Evolutionary conservation across 2,797 vertebrate genomes (phyloP), one percentile per base, ranked within the genome.

Genomic region (Argentina silus): DNA sequence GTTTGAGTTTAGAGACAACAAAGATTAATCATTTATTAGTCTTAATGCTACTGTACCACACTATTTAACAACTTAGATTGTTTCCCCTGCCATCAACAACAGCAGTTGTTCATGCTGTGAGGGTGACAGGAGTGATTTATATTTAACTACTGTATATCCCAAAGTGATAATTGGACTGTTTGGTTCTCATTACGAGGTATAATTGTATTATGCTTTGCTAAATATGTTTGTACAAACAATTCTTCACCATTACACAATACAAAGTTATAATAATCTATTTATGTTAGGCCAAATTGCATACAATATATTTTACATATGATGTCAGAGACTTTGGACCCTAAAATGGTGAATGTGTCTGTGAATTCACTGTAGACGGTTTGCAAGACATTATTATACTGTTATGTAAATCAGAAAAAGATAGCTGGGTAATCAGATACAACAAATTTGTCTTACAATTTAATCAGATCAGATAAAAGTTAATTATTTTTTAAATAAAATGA

Each of bases 241-340:
- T 50, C 14, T 36, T 36, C 27, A 36, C 12, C 36, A 64, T 62
- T 23, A 57, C 45, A 53, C 63, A 55, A 57, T 74, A 6, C 36
- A 70, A 4, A 81, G 7, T 77, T 73, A 64, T 70, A 19, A 51
- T 73, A 1, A 36, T 36, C 27, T 36, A 36, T 36, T 36, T 36
- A 7, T 21, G 63, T 66, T 66, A 14, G 44, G 21, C 4, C 59
- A 6, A 11, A 36, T 19, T 60, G 21, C 57, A 5, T 60, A 27
- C 7, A 27, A 36, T 6, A 19, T 81, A 79, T 83, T 86, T 51
- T 73, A 67, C 42, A 76, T 5, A 65, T 60, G 64, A 23, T 59
- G 45, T 4, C 60, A 74, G 23, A 73, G 64, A 67, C 12, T 44
- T n/a, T n/a, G n/a, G n/a, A 66, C 10, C 57, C 14, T 17, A 62